These are phyloP conservation scores for Porites rus DNA, from an alignment of 92 coral and sea anemone species.

Conservation along the genomic window DNA sequence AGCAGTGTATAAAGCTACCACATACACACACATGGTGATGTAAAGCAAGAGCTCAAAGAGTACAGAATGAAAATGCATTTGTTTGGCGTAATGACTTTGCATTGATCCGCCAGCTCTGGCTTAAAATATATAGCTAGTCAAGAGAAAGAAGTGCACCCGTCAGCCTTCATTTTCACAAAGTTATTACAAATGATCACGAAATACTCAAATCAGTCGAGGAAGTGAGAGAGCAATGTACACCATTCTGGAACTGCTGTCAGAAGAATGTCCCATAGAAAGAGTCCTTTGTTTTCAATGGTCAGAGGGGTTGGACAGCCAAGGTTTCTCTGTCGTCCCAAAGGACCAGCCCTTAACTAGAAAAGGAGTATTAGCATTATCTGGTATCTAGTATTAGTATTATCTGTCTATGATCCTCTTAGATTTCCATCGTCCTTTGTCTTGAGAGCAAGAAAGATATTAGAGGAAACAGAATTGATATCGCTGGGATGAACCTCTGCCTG, in stretches of 20 bases:
- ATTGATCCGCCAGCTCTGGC: slow-evolving; percentile 27
- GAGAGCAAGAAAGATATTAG: slow-evolving; percentile 12
- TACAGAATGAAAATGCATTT: slow-evolving; percentile 33
- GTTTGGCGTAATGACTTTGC: slow-evolving; percentile 33
- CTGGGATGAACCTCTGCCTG: slow-evolving; percentile 38
- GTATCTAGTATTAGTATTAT: not conserved
- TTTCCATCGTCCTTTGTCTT: slow-evolving; percentile 25
- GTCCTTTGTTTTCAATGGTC: slow-evolving; percentile 45
- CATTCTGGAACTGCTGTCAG: not conserved
- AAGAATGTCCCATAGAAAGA: slow-evolving; percentile 31
- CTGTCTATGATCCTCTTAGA: slow-evolving; percentile 27
- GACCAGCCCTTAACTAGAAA: slow-evolving; percentile 25
- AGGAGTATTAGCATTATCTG: not conserved
- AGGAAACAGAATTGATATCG: slow-evolving; percentile 2
- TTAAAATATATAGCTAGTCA: slow-evolving; percentile 17
- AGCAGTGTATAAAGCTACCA: too few relatives aligned
- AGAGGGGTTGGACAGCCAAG: slow-evolving; percentile 33
- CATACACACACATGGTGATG: slow-evolving; percentile 1
- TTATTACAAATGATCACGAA: slow-evolving; percentile 37
- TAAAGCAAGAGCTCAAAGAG: slow-evolving; percentile 12
- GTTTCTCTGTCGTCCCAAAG: slow-evolving; percentile 6
- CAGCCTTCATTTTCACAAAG: slow-evolving; percentile 45
- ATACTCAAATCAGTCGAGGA: slow-evolving; percentile 40
- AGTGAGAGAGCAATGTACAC: slow-evolving; percentile 29
- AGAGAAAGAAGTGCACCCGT: slow-evolving; percentile 21